Conservation (phyloP, 2,797 vertebrate species). For the Sebastes oblongus region DNA sequence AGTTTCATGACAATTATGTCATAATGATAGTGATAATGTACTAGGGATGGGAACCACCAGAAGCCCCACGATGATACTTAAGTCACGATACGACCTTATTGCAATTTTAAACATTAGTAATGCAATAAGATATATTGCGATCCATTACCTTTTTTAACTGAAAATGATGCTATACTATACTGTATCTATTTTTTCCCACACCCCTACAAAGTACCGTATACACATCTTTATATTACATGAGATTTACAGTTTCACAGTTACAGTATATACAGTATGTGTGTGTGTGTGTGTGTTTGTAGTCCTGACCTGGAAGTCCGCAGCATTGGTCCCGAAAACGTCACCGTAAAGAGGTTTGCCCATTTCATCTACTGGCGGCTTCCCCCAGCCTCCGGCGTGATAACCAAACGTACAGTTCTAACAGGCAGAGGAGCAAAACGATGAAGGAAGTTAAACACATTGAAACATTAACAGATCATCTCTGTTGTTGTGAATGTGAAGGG, state of each 20-base stretch:
- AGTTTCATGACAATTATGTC: too few relatives aligned
- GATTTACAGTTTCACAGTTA: neutral
- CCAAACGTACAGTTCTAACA: constrained; percentile 91
- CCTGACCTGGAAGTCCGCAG: constrained; percentile 89
- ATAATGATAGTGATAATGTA: neutral
- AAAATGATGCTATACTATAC: too few relatives aligned
- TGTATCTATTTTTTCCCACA: too few relatives aligned
- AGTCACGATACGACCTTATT: too few relatives aligned
- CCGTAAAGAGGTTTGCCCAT: constrained; percentile 94
- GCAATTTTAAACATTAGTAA: too few relatives aligned
- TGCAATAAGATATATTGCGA: too few relatives aligned
- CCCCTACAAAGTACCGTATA: neutral
- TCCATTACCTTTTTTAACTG: too few relatives aligned
- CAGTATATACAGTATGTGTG: neutral
- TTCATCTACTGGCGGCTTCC: constrained; percentile 93
- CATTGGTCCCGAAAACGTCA: constrained; percentile 93
- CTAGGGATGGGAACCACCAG: too few relatives aligned
- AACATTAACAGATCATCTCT: neutral
- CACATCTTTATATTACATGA: neutral
- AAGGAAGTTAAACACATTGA: neutral
- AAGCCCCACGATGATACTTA: neutral
- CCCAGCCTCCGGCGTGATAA: constrained; percentile 94
- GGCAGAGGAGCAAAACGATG: neutral
- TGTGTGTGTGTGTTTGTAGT: neutral
- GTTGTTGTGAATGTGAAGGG: neutral